Percentiles rank a stretch among this genome's conserved stretches.
Conservation (phyloP, 1,140 invertebrate genomes). For the Elymnias hypermnestra region DNA sequence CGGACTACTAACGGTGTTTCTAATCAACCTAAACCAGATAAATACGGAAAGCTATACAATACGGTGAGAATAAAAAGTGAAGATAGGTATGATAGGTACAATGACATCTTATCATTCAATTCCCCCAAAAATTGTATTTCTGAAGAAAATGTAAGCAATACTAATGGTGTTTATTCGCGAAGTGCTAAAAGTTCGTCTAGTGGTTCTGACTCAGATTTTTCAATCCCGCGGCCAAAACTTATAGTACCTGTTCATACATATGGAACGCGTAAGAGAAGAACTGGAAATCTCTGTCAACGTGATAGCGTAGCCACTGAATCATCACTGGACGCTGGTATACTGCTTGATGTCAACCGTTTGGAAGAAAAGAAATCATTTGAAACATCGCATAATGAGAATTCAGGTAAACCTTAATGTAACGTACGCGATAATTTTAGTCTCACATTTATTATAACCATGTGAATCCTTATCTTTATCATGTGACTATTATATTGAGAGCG, state of each 20-base stretch:
- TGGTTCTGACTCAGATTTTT: constrained; percentile 80
- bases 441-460: constrained; percentile 4
- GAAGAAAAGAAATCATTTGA: constrained; percentile 45
- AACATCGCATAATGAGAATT: constrained; percentile 38
- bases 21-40: constrained; percentile 66
- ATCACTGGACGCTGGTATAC: constrained; percentile 57
- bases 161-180: constrained; percentile 61
- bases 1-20: constrained; percentile 62
- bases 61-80: constrained; percentile 75
- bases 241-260: constrained; percentile 92
- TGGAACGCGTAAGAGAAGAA: constrained; percentile 84
- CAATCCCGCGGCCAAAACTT: constrained; percentile 88
- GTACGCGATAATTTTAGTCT: constrained; percentile 5
- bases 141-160: constrained; percentile 65
- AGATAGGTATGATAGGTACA: constrained; percentile 64
- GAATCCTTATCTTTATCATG: constrained; percentile 24
- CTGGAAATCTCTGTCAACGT: constrained; percentile 81
- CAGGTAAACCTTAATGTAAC: constrained; percentile 45
- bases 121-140: constrained; percentile 45
- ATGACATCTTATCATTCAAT: constrained; percentile 54
- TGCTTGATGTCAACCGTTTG: constrained; percentile 57
- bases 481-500: constrained; percentile 26
- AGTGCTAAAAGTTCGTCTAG: constrained; percentile 69
- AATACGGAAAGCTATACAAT: constrained; percentile 64
- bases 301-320: constrained; percentile 63